Conservation (phyloP, 2,113 vertebrate species). For the Xiphophorus hellerii region DNA sequence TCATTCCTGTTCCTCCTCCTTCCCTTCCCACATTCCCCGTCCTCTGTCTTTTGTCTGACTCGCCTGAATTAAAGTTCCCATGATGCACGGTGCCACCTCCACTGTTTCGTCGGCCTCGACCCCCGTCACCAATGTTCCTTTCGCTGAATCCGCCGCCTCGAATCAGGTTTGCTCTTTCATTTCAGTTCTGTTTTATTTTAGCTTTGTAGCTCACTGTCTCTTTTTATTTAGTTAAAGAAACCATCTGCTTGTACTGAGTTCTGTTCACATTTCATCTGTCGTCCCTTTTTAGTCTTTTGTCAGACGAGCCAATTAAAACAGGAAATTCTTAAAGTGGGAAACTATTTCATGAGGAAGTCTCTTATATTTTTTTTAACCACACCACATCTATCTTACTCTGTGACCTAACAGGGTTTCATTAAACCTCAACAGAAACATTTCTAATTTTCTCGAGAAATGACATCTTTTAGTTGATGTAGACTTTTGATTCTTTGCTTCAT, state of each 20-base stretch:
- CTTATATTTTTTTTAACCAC: conserved; percentile 15
- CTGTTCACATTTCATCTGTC: conserved; percentile 55
- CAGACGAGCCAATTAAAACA: conserved; percentile 45
- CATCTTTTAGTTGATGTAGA: too few relatives aligned
- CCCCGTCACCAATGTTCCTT: conserved; percentile 96
- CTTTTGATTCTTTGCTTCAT: too few relatives aligned
- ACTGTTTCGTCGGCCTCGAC: conserved; percentile 96
- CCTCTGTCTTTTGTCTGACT: conserved; percentile 89
- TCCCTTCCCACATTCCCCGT: conserved; percentile 83
- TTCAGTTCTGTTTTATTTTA: conserved; percentile 81
- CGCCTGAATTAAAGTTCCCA: conserved; percentile 94
- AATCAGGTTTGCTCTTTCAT: conserved; percentile 98
- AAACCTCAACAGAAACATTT: neutral
- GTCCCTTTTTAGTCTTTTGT: conserved; percentile 32
- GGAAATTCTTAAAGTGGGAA: conserved; percentile 22
- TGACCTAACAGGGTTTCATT: neutral
- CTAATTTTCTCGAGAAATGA: neutral
- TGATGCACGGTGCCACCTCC: conserved; percentile 99
- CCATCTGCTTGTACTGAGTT: conserved; percentile 26
- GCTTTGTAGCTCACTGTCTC: conserved; percentile 53
- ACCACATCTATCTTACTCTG: conserved; percentile 11
- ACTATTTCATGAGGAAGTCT: conserved; percentile 28
- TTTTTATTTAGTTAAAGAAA: conserved; percentile 50
- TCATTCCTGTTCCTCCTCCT: conserved; percentile 86
- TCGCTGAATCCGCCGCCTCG: conserved; percentile 92